A percentile compares a stretch with the other conserved stretches of the same genome.
phyloP scores from a whole-genome alignment of 2,797 vertebrate genomes.

The Takifugu rubripes region DNA sequence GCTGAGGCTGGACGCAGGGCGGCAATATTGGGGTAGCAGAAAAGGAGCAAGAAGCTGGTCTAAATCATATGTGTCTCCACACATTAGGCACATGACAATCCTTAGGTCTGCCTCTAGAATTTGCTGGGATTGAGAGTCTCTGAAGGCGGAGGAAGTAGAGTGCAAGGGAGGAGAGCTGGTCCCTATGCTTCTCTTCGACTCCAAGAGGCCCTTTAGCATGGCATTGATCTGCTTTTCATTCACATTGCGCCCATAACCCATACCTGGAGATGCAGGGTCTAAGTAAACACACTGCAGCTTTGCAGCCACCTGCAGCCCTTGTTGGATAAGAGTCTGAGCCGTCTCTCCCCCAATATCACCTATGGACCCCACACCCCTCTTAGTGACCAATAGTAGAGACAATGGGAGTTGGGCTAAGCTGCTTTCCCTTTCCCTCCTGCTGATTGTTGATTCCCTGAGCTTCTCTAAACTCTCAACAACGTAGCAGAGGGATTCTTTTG shows the following conservation, averaged over 20 bases:
- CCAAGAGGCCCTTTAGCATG: slow-evolving; percentile 85
- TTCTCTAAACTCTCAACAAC: slow-evolving; percentile 94
- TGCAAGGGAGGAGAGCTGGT: slow-evolving; percentile 75
- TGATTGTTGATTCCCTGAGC: slow-evolving; percentile 84
- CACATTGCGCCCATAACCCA: slow-evolving; percentile 89
- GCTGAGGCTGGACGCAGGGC: slow-evolving; percentile 77
- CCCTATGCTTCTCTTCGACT: slow-evolving; percentile 82
- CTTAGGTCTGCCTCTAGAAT: slow-evolving; percentile 82
- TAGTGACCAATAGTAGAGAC: slow-evolving; percentile 89
- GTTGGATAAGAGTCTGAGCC: slow-evolving; percentile 87
- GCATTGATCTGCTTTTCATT: slow-evolving; percentile 92
- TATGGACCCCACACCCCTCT: slow-evolving; percentile 83
- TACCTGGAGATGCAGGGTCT: slow-evolving; percentile 87
- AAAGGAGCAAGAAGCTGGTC: slow-evolving; percentile 90
- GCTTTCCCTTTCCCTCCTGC: slow-evolving; percentile 85
- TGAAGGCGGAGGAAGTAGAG: slow-evolving; percentile 75
- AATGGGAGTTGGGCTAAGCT: slow-evolving; percentile 82
- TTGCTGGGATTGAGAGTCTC: slow-evolving; percentile 79
- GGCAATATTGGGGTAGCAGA: slow-evolving; percentile 83
- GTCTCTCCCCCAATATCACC: slow-evolving; percentile 90
- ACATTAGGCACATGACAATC: slow-evolving; percentile 94
- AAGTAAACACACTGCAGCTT: slow-evolving; percentile 89
- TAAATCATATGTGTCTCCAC: slow-evolving; percentile 85
- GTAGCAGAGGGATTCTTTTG: slow-evolving; percentile 95
- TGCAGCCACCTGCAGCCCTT: slow-evolving; percentile 89